These are phyloP conservation scores for Condylura cristata DNA, from an alignment of 2,113 vertebrate species.

Conservation along the genomic window DNA sequence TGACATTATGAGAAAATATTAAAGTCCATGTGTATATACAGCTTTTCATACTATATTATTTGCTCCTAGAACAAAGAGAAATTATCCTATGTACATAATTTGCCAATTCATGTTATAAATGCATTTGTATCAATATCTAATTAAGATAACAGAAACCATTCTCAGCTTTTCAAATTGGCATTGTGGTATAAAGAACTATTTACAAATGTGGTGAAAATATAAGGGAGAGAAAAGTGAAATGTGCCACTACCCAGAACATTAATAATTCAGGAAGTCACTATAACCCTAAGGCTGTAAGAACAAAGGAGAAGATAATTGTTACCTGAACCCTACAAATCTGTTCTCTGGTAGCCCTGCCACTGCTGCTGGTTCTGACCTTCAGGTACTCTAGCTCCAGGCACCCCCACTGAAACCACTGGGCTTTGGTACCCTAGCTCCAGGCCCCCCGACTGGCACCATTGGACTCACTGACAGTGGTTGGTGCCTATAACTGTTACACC, in stretches of 20 bases:
- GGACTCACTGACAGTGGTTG: background rate
- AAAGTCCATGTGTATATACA: background rate
- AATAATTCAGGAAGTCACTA: background rate
- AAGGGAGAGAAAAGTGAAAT: background rate
- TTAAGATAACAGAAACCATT: background rate
- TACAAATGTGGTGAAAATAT: background rate
- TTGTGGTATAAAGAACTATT: background rate
- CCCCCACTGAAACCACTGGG: background rate
- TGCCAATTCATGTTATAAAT: background rate
- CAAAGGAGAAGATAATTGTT: background rate
- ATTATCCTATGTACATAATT: background rate
- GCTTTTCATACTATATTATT: background rate
- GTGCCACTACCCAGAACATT: background rate
- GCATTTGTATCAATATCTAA: background rate
- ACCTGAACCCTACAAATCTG: background rate
- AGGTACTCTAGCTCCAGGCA: background rate
- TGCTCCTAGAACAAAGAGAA: background rate
- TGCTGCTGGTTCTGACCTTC: background rate
- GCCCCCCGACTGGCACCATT: no score
- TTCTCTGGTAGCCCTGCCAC: background rate
- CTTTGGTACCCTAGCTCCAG: background rate
- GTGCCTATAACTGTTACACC: background rate
- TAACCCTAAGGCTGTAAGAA: background rate
- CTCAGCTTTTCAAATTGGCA: conserved; percentile 5
- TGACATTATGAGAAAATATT: background rate